A percentile compares a stretch with the other conserved stretches of the same genome.
Evolutionary conservation across 2,888 invertebrate genomes (phyloP).

Genomic region (Pardosa pseudoannulata): DNA sequence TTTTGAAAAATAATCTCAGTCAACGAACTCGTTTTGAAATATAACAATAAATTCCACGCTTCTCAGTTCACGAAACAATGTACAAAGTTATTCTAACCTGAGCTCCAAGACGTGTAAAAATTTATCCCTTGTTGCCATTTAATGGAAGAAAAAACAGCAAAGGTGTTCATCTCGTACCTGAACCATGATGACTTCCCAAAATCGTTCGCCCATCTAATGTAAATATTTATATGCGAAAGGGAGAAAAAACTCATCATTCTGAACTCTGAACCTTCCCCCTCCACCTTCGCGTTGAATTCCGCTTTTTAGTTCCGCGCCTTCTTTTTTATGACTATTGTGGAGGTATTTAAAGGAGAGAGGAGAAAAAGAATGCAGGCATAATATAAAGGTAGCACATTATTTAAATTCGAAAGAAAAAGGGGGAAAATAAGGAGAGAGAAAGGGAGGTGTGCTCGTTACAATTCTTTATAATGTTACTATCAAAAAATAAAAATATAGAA

Average conservation of each 20-base stretch:
- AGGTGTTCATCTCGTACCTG: no score
- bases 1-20: no score
- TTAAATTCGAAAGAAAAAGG: not conserved
- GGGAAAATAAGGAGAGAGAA: not conserved
- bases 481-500: no score
- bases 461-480: not conserved
- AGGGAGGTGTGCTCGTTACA: not conserved
- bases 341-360: not conserved
- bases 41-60: no score
- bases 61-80: no score
- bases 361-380: not conserved
- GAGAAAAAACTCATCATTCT: not conserved
- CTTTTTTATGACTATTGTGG: not conserved
- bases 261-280: no score
- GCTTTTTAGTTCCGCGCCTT: conserved; percentile 1
- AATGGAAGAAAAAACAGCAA: no score
- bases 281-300: not conserved
- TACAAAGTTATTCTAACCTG: no score
- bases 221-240: conserved; percentile 31
- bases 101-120: no score
- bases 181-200: not conserved
- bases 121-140: no score
- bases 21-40: no score
- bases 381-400: not conserved
- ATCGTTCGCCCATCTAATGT: not conserved